A percentile compares a stretch with the other conserved stretches of the same genome.
Evolutionary conservation across 2,797 vertebrate species (phyloP).

Genomic region (Coracias cyanogaster): DNA sequence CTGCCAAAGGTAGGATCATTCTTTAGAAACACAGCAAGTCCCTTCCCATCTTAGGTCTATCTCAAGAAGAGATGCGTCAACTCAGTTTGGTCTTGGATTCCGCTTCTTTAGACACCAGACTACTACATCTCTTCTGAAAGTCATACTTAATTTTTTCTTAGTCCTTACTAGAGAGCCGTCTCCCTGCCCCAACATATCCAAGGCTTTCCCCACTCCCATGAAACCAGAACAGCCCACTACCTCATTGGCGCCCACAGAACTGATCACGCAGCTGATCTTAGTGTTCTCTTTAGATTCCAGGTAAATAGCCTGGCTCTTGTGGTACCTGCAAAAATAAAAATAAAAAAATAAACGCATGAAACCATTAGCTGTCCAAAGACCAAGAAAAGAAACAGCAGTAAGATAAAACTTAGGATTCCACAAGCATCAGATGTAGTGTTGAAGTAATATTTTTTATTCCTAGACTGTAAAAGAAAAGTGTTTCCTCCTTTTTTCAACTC

Average conservation of each 20-base stretch:
- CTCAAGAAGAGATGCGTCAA: background rate
- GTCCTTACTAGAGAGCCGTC: background rate
- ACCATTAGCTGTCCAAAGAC: background rate
- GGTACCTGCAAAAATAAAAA: conserved; percentile 86
- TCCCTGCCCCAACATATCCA: background rate
- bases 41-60: background rate
- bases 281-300: conserved; percentile 98
- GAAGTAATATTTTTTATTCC: too few species aligned
- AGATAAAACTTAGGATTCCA: background rate
- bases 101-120: background rate
- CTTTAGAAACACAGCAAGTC: background rate
- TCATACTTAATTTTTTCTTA: background rate
- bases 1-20: background rate
- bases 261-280: conserved; percentile 99
- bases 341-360: background rate
- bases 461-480: too few species aligned
- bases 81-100: background rate
- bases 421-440: too few species aligned
- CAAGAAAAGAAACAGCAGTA: background rate
- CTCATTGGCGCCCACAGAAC: conserved; percentile 98
- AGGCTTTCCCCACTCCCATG: background rate
- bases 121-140: background rate
- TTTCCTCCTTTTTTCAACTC: too few species aligned
- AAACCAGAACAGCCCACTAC: conserved; percentile 71
- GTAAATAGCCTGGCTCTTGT: conserved; percentile 98